Evolutionary conservation across 2,797 vertebrate genomes (phyloP).

Genomic region (Rhinoraja longicauda): DNA sequence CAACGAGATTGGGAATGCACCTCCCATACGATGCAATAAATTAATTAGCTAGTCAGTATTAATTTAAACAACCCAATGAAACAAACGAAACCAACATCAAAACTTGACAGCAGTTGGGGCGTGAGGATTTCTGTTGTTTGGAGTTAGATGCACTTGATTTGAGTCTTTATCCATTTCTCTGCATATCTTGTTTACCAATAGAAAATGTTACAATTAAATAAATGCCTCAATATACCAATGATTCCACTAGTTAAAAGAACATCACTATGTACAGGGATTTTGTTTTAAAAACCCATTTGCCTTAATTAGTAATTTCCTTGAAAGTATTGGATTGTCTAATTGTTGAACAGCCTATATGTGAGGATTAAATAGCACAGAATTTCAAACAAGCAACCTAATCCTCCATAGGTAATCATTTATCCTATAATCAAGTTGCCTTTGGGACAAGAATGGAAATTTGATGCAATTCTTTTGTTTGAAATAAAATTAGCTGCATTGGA

Average conservation of each 20-base stretch:
- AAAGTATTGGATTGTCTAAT: not conserved
- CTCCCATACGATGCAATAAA: too few relatives aligned
- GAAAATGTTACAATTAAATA: not conserved
- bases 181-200: not conserved
- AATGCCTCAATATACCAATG: not conserved
- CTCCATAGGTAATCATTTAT: not conserved
- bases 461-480: not conserved
- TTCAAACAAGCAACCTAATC: not conserved
- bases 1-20: too few relatives aligned
- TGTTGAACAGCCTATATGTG: not conserved
- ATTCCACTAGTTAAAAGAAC: not conserved
- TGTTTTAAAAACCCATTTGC: not conserved
- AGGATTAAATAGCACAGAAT: not conserved
- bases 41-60: too few relatives aligned
- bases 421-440: not conserved
- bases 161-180: not conserved
- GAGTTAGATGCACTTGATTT: not conserved
- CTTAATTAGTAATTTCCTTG: not conserved
- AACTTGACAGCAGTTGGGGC: not conserved
- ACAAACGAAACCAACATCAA: not conserved
- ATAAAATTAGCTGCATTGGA: conserved; percentile 14
- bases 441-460: not conserved
- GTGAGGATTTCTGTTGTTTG: not conserved
- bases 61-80: too few relatives aligned
- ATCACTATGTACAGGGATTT: not conserved